Percentiles rank a stretch among this genome's conserved stretches.
Conservation (phyloP, 2,888 invertebrate species). For the Rhagophthalmus giganteus region DNA sequence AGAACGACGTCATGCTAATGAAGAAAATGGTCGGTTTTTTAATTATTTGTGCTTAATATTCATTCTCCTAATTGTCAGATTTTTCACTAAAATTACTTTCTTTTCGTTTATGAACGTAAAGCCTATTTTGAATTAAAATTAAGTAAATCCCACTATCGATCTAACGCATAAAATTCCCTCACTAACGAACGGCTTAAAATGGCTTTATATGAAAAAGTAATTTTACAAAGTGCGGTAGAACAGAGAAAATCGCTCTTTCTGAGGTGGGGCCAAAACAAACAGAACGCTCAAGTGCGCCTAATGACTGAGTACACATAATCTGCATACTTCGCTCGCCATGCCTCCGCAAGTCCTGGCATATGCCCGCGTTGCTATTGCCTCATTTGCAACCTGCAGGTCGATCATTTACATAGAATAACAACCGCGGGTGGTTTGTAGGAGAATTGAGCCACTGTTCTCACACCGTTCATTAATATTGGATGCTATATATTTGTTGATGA, state of each 20-base stretch:
- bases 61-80: too few relatives aligned
- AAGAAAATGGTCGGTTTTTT: too few relatives aligned
- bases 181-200: slow-evolving; percentile 12
- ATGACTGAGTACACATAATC: slow-evolving; percentile 55
- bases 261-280: slow-evolving; percentile 45
- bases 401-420: slow-evolving; percentile 54
- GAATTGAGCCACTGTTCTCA: slow-evolving; percentile 40
- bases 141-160: too few relatives aligned
- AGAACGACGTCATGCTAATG: too few relatives aligned
- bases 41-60: too few relatives aligned
- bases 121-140: too few relatives aligned
- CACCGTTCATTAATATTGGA: slow-evolving; percentile 47
- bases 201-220: slow-evolving; percentile 30
- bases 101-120: too few relatives aligned
- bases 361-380: slow-evolving; percentile 45
- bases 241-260: slow-evolving; percentile 38
- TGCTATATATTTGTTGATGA: slow-evolving; percentile 33
- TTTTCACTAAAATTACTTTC: too few relatives aligned
- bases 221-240: slow-evolving; percentile 34
- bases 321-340: slow-evolving; percentile 49
- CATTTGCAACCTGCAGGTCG: slow-evolving; percentile 54
- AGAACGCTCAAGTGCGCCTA: slow-evolving; percentile 52
- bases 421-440: slow-evolving; percentile 47
- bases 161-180: neutral
- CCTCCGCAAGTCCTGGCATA: slow-evolving; percentile 39